Base-by-base conservation (phyloP, 2,113 vertebrate genomes). In the Trinectes maculatus region DNA sequence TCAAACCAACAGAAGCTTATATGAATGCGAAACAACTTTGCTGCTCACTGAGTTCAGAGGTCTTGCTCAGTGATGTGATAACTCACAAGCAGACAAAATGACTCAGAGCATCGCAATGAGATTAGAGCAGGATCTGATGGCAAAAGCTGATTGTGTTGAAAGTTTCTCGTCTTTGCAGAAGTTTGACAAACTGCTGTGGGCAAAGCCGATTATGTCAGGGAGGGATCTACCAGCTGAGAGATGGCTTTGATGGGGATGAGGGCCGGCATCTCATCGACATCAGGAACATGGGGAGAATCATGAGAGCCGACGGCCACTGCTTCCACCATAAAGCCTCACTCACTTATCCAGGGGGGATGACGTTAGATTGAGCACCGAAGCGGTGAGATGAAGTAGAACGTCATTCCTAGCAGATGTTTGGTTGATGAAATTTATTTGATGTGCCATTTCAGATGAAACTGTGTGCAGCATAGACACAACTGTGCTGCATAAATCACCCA, bases 141-240 rank as follows among this genome's bases (percentile, higher is more conserved):
- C 39, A 26, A 37, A 65, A 40, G 44, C 29, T 42, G 44, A 58
- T 64, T 31, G 69, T 49, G 36, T 49, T 73, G 12, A 79, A 84
- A 80, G 73, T 85, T 88, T 70, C 26, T 56, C 6, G 2, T 40
- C 51, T 69, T 65, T 43, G 34, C 22, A 42, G 72, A 71, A 80
- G 58, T 76, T 76, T 29, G 18, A 26, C 22, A 29, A 79, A 84
- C 78, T 29, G 37, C 40, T n/a, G 71, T 42, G 72, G 80, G 89
- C 84, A 83, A 62, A 87, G 80, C 59, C 25, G 76, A 85, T 89
- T 79, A 86, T 85, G 86, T 88, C 85, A 74, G 73, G 10, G 57
- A 49, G 74, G 12, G 60, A 77, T 75, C 60, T 53, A 31, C 40
- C 46, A 60, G 74, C 74, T 57, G 77, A 65, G 72, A 74, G 58